A percentile compares a stretch with the other conserved stretches of the same genome.
Evolutionary conservation across 2,113 vertebrate species (phyloP).

Genomic region (Myodes glareolus): DNA sequence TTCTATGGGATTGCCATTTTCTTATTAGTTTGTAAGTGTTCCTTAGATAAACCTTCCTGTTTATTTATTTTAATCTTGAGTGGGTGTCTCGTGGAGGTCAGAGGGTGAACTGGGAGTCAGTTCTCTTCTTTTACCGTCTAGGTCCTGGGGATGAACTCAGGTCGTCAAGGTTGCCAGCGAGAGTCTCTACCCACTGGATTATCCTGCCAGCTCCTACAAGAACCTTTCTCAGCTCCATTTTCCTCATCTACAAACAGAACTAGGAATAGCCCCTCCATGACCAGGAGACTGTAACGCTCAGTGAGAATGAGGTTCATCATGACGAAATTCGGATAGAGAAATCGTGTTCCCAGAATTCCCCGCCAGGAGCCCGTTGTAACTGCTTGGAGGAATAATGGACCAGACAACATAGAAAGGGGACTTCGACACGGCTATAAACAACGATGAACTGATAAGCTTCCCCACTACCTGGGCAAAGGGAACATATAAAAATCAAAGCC

Average conservation of each 20-base stretch:
- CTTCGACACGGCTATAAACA: too few species aligned
- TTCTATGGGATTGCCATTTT: neutral
- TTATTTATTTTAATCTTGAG: neutral
- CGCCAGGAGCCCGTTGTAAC: neutral
- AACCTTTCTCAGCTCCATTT: neutral
- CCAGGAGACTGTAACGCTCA: neutral
- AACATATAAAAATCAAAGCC: neutral
- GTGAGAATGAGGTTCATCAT: neutral
- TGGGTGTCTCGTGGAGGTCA: neutral
- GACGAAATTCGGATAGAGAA: neutral
- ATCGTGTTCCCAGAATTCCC: neutral
- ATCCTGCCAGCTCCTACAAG: neutral
- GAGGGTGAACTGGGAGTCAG: neutral
- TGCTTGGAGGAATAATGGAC: neutral
- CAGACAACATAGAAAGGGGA: neutral
- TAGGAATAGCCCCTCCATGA: neutral
- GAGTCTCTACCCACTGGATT: neutral
- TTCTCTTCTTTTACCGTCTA: neutral
- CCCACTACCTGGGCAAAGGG: too few species aligned
- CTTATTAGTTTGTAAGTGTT: neutral
- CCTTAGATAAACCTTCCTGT: neutral
- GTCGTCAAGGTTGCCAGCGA: neutral
- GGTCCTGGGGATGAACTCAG: neutral
- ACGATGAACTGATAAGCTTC: neutral
- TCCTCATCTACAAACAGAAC: neutral